These are phyloP conservation scores for Alviniconcha marisindica DNA, from an alignment of 1,140 invertebrate species.

Conservation along the genomic window DNA sequence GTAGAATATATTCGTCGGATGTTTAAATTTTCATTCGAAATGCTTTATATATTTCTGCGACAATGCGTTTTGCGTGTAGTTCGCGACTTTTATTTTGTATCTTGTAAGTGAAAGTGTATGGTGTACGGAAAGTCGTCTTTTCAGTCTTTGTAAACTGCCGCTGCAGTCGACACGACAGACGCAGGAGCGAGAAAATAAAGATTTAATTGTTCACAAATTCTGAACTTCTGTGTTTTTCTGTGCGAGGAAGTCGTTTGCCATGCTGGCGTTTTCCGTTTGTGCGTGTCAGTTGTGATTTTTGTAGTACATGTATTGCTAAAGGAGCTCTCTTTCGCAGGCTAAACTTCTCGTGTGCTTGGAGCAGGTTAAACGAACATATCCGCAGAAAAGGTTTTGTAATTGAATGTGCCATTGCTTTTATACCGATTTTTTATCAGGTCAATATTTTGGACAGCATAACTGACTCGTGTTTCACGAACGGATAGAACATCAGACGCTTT, in stretches of 20 bases:
- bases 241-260: background rate
- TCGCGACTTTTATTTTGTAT: background rate
- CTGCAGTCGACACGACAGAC: background rate
- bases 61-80: background rate
- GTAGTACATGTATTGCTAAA: too few relatives aligned
- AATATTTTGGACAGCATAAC: too few relatives aligned
- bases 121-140: background rate
- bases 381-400: too few relatives aligned
- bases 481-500: too few relatives aligned
- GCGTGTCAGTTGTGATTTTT: too few relatives aligned
- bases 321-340: background rate
- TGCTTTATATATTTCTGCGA: background rate
- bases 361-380: background rate
- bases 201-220: background rate
- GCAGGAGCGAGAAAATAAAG: background rate
- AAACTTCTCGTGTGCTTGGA: too few relatives aligned
- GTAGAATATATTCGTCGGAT: background rate
- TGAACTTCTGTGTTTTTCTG: background rate
- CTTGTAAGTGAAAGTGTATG: background rate
- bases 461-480: too few relatives aligned
- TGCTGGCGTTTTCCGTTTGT: background rate
- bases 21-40: background rate
- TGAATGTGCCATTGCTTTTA: too few relatives aligned
- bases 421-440: too few relatives aligned
- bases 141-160: background rate